Conservation (phyloP, 2,888 invertebrate species). For the Rhagophthalmus giganteus region DNA sequence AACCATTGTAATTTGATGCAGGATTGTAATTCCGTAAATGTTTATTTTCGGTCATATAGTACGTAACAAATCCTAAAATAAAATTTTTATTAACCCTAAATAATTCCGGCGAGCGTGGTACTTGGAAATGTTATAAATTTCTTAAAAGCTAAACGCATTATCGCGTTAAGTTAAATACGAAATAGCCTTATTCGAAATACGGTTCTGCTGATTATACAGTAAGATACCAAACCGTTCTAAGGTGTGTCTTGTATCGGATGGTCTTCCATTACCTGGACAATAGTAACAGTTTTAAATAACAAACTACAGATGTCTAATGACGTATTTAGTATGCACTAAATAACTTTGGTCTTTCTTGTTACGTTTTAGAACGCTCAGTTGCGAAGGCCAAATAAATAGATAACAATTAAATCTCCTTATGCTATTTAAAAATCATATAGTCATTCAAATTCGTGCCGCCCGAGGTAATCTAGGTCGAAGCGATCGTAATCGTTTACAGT, state of each 20-base stretch:
- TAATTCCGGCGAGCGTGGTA: no score
- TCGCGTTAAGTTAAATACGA: no score
- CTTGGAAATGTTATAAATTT: no score
- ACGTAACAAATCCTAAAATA: no score
- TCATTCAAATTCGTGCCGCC: not conserved
- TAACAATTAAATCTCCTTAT: not conserved
- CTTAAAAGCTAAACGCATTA: no score
- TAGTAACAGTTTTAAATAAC: slow-evolving; percentile 13
- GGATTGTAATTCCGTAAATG: not conserved
- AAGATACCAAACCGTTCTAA: slow-evolving; percentile 1
- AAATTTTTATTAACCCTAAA: no score
- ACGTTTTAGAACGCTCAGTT: no score
- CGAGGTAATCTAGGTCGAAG: no score
- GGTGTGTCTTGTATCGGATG: slow-evolving; percentile 20
- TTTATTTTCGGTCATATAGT: no score
- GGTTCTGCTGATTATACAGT: not conserved
- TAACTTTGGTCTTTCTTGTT: slow-evolving; percentile 1
- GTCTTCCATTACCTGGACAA: slow-evolving; percentile 20
- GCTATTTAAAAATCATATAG: not conserved
- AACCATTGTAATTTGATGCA: slow-evolving; percentile 4
- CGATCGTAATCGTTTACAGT: no score
- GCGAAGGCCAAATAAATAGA: no score
- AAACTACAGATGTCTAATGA: slow-evolving; percentile 11
- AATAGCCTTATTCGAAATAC: slow-evolving; percentile 1
- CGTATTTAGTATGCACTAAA: slow-evolving; percentile 12